Percentiles rank a stretch among this genome's conserved stretches.
Evolutionary conservation across 2,113 vertebrate species (phyloP).

Genomic region (Rafetus swinhoei): DNA sequence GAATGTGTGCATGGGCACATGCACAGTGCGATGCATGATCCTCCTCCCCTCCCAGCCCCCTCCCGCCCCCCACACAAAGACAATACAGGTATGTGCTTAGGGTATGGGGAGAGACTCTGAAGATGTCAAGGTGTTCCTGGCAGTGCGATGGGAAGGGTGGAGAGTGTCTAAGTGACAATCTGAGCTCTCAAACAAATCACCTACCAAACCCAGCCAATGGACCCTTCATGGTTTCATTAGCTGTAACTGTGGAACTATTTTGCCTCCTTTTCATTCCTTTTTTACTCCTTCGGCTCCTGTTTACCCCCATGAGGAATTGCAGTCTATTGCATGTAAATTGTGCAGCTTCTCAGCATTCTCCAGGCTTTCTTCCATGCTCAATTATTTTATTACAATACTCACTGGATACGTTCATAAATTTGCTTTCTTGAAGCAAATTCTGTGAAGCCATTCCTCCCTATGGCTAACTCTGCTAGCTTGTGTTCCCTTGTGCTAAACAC

Average conservation of each 20-base stretch:
- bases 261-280: neutral
- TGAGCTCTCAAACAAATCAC: neutral
- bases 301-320: neutral
- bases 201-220: neutral
- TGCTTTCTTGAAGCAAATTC: neutral
- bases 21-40: neutral
- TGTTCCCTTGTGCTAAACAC: neutral
- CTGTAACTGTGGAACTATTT: neutral
- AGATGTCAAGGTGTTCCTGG: neutral
- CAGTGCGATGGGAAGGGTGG: neutral
- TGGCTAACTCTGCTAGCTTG: neutral
- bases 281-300: neutral
- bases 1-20: neutral
- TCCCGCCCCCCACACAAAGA: neutral
- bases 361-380: neutral
- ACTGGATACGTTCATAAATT: neutral
- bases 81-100: neutral
- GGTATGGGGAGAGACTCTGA: neutral
- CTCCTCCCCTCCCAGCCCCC: too few species aligned
- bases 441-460: neutral
- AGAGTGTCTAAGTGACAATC: neutral
- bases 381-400: neutral
- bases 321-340: neutral
- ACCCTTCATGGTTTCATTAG: neutral
- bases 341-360: neutral